Evolutionary conservation across 2,113 vertebrate genomes (phyloP).

Genomic region (Bathybates hornii): DNA sequence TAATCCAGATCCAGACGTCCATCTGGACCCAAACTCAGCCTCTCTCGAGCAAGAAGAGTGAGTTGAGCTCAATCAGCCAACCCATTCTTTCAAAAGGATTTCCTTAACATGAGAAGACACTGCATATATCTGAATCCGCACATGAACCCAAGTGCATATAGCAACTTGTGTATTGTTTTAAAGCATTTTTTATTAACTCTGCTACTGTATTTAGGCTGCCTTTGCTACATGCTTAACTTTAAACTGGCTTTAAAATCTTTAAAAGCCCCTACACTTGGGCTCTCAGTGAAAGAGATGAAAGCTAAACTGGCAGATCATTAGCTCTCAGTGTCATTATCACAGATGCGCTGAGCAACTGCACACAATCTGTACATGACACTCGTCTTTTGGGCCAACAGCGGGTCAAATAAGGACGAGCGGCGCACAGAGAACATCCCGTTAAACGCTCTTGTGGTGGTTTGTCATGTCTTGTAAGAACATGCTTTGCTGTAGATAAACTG

Average conservation of each 20-base stretch:
- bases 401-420: constrained; percentile 41
- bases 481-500: not conserved
- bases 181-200: not conserved
- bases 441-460: not conserved
- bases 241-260: not conserved
- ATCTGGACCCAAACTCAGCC: not conserved
- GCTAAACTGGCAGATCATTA: not conserved
- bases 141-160: not conserved
- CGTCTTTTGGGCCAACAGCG: constrained; percentile 4
- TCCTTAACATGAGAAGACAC: not conserved
- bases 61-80: not conserved
- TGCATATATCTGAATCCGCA: not conserved
- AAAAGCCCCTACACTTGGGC: not conserved
- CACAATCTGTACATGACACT: constrained; percentile 15
- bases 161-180: not conserved
- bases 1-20: not conserved
- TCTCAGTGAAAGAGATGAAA: not conserved
- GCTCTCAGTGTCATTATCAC: constrained; percentile 2
- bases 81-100: not conserved
- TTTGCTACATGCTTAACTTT: not conserved
- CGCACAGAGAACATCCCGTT: not conserved
- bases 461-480: not conserved
- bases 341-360: not conserved
- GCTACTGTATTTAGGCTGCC: accelerated
- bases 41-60: not conserved